A percentile compares a stretch with the other conserved stretches of the same genome.
phyloP scores from a whole-genome alignment of 2,888 invertebrate genomes.

The Bibio marci region DNA sequence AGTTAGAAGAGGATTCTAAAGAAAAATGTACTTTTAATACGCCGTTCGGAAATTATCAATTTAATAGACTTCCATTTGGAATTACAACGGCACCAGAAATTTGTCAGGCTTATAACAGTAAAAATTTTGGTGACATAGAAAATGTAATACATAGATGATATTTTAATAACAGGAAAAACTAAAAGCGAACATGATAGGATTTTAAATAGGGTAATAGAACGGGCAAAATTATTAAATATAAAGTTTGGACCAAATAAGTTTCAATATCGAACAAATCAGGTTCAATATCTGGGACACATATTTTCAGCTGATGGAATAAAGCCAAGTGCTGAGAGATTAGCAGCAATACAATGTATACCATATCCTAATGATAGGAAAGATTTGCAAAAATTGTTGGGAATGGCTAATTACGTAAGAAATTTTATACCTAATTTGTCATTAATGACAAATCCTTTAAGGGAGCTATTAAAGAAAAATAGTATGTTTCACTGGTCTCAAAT shows the following conservation, averaged over 20 bases:
- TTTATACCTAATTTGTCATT: constrained; percentile 5
- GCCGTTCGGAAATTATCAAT: constrained; percentile 10
- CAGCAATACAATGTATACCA: constrained; percentile 9
- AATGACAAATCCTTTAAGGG: background rate
- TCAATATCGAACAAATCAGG: constrained; percentile 12
- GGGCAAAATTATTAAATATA: constrained; percentile 8
- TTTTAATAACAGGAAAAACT: constrained; percentile 13
- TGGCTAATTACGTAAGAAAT: constrained; percentile 11
- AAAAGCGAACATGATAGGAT: constrained; percentile 10
- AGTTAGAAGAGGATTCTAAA: constrained; percentile 16
- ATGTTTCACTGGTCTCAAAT: background rate
- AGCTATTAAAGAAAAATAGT: background rate
- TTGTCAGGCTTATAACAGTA: constrained; percentile 17
- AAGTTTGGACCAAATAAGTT: constrained; percentile 16
- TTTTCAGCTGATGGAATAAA: constrained; percentile 11
- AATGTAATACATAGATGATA: constrained; percentile 20
- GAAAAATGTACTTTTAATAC: constrained; percentile 9
- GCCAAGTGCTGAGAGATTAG: constrained; percentile 10
- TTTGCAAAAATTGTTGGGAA: constrained; percentile 9
- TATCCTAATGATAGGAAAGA: constrained; percentile 6
- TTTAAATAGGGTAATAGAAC: constrained; percentile 7
- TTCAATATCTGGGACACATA: constrained; percentile 15
- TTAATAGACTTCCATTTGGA: constrained; percentile 19
- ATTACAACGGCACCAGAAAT: constrained; percentile 18
- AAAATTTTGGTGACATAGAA: constrained; percentile 18